Conservation (phyloP, 2,797 vertebrate species). For the Sebastolobus altivelis region DNA sequence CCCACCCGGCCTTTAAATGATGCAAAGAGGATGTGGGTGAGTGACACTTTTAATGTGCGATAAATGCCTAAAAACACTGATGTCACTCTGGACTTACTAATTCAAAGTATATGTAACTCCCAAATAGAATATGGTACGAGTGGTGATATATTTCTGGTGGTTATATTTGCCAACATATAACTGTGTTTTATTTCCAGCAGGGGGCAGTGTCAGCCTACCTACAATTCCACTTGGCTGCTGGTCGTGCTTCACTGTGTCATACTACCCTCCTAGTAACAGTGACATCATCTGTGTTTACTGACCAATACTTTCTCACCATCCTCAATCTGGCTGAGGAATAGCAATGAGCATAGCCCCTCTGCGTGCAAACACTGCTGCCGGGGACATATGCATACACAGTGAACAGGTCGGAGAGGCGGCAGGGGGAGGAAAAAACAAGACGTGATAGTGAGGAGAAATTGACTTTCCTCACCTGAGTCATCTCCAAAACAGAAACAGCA, state of each 20-base stretch:
- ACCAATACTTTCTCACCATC: slow-evolving; percentile 81
- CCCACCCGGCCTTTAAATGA: background rate
- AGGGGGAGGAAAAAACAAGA: background rate
- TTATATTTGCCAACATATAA: background rate
- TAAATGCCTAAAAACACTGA: background rate
- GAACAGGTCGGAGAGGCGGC: background rate
- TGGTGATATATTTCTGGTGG: background rate
- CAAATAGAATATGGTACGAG: background rate
- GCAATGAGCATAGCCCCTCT: slow-evolving; percentile 57
- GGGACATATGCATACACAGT: slow-evolving; percentile 32
- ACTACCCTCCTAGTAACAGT: slow-evolving; percentile 83
- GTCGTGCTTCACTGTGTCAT: slow-evolving; percentile 56
- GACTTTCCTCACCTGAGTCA: slow-evolving; percentile 86
- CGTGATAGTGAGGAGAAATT: slow-evolving; percentile 7
- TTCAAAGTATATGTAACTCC: background rate
- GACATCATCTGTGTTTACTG: slow-evolving; percentile 83
- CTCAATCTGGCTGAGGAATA: slow-evolving; percentile 69
- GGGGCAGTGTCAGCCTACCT: slow-evolving; percentile 62
- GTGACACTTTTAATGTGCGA: background rate
- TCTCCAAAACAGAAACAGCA: slow-evolving; percentile 95
- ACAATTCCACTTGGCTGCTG: slow-evolving; percentile 9
- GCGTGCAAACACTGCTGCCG: slow-evolving; percentile 47
- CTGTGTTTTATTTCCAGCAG: slow-evolving; percentile 62
- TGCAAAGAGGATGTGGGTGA: slow-evolving; percentile 35
- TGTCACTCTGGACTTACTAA: background rate